Evolutionary conservation across 2,113 vertebrate genomes (phyloP).

Genomic region (Rostratula benghalensis): DNA sequence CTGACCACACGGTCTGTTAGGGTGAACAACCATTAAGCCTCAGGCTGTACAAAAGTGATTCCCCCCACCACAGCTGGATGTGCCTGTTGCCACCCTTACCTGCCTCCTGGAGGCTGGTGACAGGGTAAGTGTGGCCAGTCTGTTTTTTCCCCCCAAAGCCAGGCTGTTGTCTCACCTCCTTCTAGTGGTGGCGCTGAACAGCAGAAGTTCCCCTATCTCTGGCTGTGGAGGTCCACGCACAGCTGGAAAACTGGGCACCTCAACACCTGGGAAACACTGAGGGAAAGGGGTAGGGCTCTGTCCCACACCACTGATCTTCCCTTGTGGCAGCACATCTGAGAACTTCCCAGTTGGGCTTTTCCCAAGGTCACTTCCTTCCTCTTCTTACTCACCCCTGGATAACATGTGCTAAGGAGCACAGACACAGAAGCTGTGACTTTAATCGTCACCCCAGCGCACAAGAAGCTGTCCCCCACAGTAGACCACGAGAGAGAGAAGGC

Average conservation of each 20-base stretch:
- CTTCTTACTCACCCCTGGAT: not conserved
- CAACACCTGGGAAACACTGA: not conserved
- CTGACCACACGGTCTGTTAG: accelerated
- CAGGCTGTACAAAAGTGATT: not conserved
- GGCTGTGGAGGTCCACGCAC: not conserved
- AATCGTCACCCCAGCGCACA: not conserved
- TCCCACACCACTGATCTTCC: not conserved
- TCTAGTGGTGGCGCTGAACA: not conserved
- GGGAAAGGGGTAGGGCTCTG: not conserved
- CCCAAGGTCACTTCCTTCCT: not conserved
- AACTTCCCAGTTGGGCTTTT: not conserved
- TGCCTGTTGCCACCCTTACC: not conserved
- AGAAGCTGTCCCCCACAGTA: not conserved
- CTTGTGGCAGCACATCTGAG: not conserved
- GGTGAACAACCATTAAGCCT: not conserved
- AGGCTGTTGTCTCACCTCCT: not conserved
- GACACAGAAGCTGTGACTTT: not conserved
- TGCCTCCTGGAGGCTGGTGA: not conserved
- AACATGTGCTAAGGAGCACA: not conserved
- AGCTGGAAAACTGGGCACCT: not conserved
- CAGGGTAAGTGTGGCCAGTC: not conserved
- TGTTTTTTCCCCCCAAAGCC: not conserved
- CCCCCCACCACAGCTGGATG: not conserved
- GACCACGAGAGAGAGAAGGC: not conserved
- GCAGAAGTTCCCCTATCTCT: not conserved